Evolutionary conservation across 2,888 invertebrate species (phyloP).

Genomic region (Sussaba pulchella): DNA sequence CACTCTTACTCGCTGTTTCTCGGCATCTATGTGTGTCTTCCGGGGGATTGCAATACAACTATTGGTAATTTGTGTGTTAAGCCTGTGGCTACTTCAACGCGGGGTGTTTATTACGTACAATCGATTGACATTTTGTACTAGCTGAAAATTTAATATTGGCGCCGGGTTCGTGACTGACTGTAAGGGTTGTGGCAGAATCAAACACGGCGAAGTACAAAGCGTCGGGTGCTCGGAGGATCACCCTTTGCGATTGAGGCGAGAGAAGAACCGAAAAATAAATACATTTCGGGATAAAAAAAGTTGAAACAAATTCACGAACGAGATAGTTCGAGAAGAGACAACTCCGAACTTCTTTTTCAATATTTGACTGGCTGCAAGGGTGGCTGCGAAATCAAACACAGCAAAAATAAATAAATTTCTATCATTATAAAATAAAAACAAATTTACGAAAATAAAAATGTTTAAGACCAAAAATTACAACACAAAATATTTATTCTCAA

Average conservation of each 20-base stretch:
- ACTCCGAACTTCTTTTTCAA: too few relatives aligned
- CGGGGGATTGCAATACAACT: constrained; percentile 52
- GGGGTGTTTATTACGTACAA: constrained; percentile 53
- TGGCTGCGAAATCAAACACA: too few relatives aligned
- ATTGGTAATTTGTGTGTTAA: constrained; percentile 60
- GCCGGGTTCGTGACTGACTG: neutral
- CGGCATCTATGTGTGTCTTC: constrained; percentile 43
- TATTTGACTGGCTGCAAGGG: too few relatives aligned
- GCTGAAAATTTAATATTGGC: constrained; percentile 23
- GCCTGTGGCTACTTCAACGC: constrained; percentile 53
- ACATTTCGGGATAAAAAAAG: too few relatives aligned
- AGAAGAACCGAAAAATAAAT: neutral
- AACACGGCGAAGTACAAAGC: neutral
- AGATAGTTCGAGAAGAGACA: too few relatives aligned
- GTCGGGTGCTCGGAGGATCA: neutral
- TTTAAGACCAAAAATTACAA: too few relatives aligned
- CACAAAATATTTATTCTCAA: too few relatives aligned
- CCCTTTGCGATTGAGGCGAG: neutral
- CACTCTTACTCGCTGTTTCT: too few relatives aligned
- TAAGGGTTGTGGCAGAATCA: constrained; percentile 1
- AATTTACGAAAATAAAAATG: too few relatives aligned
- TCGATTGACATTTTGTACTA: constrained; percentile 25
- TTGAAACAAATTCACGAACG: too few relatives aligned
- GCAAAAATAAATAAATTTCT: too few relatives aligned
- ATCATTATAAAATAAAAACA: too few relatives aligned